Base-by-base conservation (phyloP, 2,888 invertebrate species). In the Synergus gifuensis region DNA sequence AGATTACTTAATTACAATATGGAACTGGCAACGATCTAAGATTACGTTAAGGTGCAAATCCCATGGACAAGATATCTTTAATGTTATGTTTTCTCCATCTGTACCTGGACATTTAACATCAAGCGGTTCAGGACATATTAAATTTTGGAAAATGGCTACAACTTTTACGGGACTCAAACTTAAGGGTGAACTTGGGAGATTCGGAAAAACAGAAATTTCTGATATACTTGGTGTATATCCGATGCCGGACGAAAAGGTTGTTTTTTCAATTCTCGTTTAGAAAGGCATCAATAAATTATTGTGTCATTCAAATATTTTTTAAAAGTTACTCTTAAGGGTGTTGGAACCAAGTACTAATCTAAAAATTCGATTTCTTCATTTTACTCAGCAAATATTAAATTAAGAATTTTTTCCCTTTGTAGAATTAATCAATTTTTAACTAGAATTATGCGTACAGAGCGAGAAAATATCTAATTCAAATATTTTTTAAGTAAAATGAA, bases 141-240 rank as follows among this genome's bases (percentile, higher is more conserved):
- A 97, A 91, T 98, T 98, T 92, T 98, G 98, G 98, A 98, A 97
- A 93, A 98, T 98, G 96, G 96, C 96, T 0, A 91, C 94, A 83
- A 98, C 98, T 0, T 98, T 98, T 89, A 98, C 98, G 0, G 98
- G 98, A 0, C 92, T 98, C 0, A 98, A 98, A 92, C 93, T 98
- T 9, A 96, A 98, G 92, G 97, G 98, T 1, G 95, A 96, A 88
- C 91, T 97, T n/a, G 98, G 98, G 0, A 94, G 97, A 88, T 98
- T 98, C 91, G 98, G 98, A 1, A 97, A 97, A 92, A 98, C 98
- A 0, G 98, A 98, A 92, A 97, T 98, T 85, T 97, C 97, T 62
- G 98, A 98, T 89, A 96, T 98, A 16, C 94, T 96, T 77, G 97
- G 97, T 1, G 95, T 97, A 78, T 96, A 96, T 87, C 96, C 97